These are phyloP conservation scores for Danaus melanippus DNA, from an alignment of 1,140 invertebrate species.

Conservation along the genomic window DNA sequence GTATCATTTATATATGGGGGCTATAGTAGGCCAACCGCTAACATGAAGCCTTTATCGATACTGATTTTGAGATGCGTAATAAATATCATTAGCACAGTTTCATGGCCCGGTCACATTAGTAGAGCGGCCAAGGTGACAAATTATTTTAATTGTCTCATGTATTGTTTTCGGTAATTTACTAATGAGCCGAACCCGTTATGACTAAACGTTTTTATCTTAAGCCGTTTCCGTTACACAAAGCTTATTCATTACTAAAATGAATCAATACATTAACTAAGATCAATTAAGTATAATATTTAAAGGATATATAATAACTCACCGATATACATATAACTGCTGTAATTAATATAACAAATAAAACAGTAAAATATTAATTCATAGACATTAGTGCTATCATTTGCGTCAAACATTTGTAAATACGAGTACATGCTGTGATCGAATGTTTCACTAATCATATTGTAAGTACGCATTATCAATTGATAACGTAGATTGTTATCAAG, in stretches of 20 bases:
- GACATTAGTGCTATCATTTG: too few relatives aligned
- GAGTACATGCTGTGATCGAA: too few relatives aligned
- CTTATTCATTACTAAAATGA: constrained; percentile 2
- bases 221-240: too few relatives aligned
- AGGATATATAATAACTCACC: too few relatives aligned
- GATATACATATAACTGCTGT: too few relatives aligned
- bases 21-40: constrained; percentile 66
- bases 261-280: constrained; percentile 9
- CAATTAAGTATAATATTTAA: constrained; percentile 9
- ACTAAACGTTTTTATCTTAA: constrained; percentile 10
- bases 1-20: constrained; percentile 58
- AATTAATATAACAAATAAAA: too few relatives aligned
- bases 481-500: too few relatives aligned
- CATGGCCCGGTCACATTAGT: constrained; percentile 48
- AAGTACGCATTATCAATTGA: too few relatives aligned
- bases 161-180: constrained; percentile 31
- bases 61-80: constrained; percentile 57
- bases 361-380: too few relatives aligned
- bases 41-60: constrained; percentile 36
- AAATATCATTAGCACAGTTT: constrained; percentile 62
- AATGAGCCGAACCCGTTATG: constrained; percentile 27
- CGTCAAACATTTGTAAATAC: too few relatives aligned
- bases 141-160: constrained; percentile 43
- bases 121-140: constrained; percentile 50
- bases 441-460: too few relatives aligned